Conservation (phyloP, 2,888 invertebrate species). For the Gymnosoma rotundatum region DNA sequence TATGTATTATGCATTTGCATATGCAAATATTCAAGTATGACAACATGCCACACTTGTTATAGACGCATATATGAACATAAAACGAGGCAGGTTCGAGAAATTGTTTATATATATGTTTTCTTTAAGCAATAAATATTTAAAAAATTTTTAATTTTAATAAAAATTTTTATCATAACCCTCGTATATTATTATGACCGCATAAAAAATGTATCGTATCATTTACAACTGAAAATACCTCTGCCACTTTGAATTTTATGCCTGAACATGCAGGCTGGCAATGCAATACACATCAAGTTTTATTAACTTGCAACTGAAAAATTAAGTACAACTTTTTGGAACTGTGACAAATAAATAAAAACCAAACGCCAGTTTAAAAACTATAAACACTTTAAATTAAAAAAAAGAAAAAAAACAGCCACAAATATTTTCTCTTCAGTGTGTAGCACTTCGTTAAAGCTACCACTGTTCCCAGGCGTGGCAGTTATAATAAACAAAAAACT, state of each 20-base stretch:
- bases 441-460: neutral
- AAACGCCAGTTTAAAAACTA: neutral
- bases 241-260: constrained; percentile 54
- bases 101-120: neutral
- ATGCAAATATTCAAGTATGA: constrained; percentile 68
- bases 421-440: neutral
- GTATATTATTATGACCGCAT: neutral
- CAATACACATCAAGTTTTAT: constrained; percentile 38
- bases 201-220: constrained; percentile 23
- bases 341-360: neutral
- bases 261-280: constrained; percentile 16
- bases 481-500: neutral
- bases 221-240: constrained; percentile 50
- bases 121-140: neutral
- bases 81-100: constrained; percentile 9
- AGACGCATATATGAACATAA: constrained; percentile 21
- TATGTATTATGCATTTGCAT: constrained; percentile 49
- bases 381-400: neutral
- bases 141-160: neutral
- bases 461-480: constrained; percentile 13
- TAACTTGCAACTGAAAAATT: constrained; percentile 34
- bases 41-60: constrained; percentile 66
- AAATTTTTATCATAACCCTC: constrained; percentile 2
- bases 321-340: constrained; percentile 27
- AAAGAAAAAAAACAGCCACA: neutral